Evolutionary conservation across 2,888 invertebrate genomes (phyloP), one percentile per base, ranked within the genome.

Genomic region (Amphiduros pacificus): DNA sequence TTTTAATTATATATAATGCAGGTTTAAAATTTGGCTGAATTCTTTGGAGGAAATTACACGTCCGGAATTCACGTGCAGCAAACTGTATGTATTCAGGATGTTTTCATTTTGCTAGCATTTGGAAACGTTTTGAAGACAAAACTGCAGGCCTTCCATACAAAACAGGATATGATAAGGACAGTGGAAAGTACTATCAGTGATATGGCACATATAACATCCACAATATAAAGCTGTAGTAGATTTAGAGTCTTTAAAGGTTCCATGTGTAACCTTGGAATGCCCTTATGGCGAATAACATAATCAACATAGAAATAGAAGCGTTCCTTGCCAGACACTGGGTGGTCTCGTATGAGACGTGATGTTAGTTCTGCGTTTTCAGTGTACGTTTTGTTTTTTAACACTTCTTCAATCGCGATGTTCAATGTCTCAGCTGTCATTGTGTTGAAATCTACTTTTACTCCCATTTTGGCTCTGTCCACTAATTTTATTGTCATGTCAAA

Each of bases 391-490:
- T 62, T 48, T 1, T 14, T 31, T 17, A 64, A 36, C 3, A 65
- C 64, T n/a, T 24, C 32, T 22, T 31, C 17, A 6, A 62, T 17
- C 22, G 52, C 64, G 1, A 14, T 31, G 26, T 31, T 36, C 20
- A 66, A 27, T 2, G 48, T 40, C 6, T 62, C 36, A 0, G 55
- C 24, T 6, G 59, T 60, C 53, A 66, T 22, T n/a, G 41, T 24
- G 31, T 48, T 50, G 48, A 64, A 51, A 32, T 64, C 60, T 9
- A 63, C 26, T n/a, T 40, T 68, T 67, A 79, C 73, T 57, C 78
- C 74, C 61, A 76, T 73, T n/a, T 77, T 71, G 58, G 81, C 78
- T 50, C 80, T 75, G 22, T 63, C 48, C 5, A 61, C 54, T n/a
- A 70, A 31, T 52, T 70, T 70, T 40, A 53, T 44, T 2, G 69